Base-by-base conservation (phyloP, 2,888 invertebrate species). In the Amphimallon solstitiale region DNA sequence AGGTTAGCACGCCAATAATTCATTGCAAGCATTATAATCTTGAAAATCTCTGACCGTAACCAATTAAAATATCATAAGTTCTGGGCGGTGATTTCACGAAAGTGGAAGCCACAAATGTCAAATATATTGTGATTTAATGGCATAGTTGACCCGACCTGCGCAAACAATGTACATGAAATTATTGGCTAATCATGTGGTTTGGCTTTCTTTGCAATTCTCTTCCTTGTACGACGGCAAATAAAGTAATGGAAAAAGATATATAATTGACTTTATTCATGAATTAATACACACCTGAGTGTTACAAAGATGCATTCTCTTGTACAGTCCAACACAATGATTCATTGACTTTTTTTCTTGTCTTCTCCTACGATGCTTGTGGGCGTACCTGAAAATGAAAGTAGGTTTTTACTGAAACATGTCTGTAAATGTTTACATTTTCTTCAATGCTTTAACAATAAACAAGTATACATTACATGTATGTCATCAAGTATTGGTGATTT, bases 301-400 rank as follows among this genome's bases (percentile, higher is more conserved):
- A 81, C 94, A 94, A 77, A 92, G 87, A 76, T 92, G 92, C 82
- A 90, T 92, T 64, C 93, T 85, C 76, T 90, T 89, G 75, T 89
- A 88, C 14, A 91, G 85, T 15, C 94, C 93, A 43, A 90, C 88
- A 79, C 93, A 94, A 73, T 90, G 82, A 77, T 75, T 81, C 71
- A 71, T 65, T 68, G 70, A 70, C 70, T 72, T 69, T 74, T 76
- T 74, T 46, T 67, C 67, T 54, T 71, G 72, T 63, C 72, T 63
- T 67, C 72, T 70, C 66, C 71, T 63, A 63, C 73, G 70, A 52
- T 67, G 67, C 51, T 67, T 67, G 59, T 67, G 63, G 63, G 67
- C 59, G 63, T 62, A 63, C 43, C 67, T 67, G 63, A 46, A 56
- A 56, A 64, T 35, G 54, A 64, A 56, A 64, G 21, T 34, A 19